These are phyloP conservation scores for Champsocephalus gunnari DNA, from an alignment of 2,797 vertebrate genomes.

Conservation along the genomic window DNA sequence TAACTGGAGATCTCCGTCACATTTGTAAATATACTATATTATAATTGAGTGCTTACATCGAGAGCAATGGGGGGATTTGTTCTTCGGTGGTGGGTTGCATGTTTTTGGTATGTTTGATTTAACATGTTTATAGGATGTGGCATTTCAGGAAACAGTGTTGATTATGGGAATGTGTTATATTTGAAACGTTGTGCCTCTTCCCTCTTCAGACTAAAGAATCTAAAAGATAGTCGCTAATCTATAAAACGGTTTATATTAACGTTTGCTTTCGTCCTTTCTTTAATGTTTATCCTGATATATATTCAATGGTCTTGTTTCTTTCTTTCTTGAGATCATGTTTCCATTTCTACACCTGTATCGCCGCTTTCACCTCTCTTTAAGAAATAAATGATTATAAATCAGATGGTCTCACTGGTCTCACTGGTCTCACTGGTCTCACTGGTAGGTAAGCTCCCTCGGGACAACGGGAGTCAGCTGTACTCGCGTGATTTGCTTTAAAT, in stretches of 20 bases:
- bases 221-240: slow-evolving; percentile 12
- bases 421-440: neutral
- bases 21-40: slow-evolving; percentile 9
- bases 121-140: slow-evolving; percentile 26
- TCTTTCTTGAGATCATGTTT: slow-evolving; percentile 27
- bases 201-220: slow-evolving; percentile 17
- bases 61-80: too few species aligned
- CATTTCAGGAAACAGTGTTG: slow-evolving; percentile 58
- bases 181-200: slow-evolving; percentile 21
- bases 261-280: slow-evolving; percentile 33
- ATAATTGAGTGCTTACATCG: slow-evolving; percentile 6
- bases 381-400: slow-evolving; percentile 60
- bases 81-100: slow-evolving; percentile 34
- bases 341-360: slow-evolving; percentile 43
- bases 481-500: too few species aligned
- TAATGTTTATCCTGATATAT: slow-evolving; percentile 19
- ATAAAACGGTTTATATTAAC: slow-evolving; percentile 31
- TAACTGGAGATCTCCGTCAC: slow-evolving; percentile 44
- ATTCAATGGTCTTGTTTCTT: slow-evolving; percentile 31
- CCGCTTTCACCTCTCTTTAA: slow-evolving; percentile 48
- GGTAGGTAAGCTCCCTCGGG: too few species aligned
- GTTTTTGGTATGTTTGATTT: slow-evolving; percentile 26
- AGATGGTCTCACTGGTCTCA: neutral
- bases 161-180: slow-evolving; percentile 53
- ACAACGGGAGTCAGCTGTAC: too few species aligned